Percentiles rank a stretch among this genome's conserved stretches.
phyloP scores from a whole-genome alignment of 1,140 invertebrate species.

The Drosophila fuyamai region DNA sequence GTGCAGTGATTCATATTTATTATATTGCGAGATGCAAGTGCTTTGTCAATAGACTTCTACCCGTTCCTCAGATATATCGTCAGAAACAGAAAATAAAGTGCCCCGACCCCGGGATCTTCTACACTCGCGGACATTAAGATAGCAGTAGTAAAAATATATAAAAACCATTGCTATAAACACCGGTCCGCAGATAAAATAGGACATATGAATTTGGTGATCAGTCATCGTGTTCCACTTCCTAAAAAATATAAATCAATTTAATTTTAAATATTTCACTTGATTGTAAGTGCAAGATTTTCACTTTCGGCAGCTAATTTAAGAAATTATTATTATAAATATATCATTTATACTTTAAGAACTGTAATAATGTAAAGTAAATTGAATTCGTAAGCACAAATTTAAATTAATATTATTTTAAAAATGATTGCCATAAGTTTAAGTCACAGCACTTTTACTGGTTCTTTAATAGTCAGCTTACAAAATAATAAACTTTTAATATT shows the following conservation, averaged over 20 bases:
- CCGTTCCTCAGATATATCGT: background rate
- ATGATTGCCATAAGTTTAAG: no score
- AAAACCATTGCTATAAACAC: conserved; percentile 7
- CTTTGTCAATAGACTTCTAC: conserved; percentile 18
- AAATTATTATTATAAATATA: no score
- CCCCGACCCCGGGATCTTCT: background rate
- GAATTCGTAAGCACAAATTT: no score
- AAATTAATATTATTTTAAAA: no score
- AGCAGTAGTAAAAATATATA: conserved; percentile 23
- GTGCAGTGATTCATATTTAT: conserved; percentile 2
- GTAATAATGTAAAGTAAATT: no score
- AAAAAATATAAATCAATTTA: background rate
- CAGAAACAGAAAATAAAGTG: background rate
- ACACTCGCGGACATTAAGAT: conserved; percentile 32
- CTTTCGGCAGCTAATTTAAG: no score
- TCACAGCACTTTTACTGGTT: background rate
- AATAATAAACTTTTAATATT: background rate
- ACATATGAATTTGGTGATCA: background rate
- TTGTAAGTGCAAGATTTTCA: no score
- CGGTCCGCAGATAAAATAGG: conserved; percentile 10
- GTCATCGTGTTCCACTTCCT: background rate
- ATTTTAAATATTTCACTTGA: background rate
- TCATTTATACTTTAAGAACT: no score
- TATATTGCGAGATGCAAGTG: background rate
- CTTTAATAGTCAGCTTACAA: background rate